Evolutionary conservation across 1,140 invertebrate species (phyloP).

Genomic region (Dreissena polymorpha): DNA sequence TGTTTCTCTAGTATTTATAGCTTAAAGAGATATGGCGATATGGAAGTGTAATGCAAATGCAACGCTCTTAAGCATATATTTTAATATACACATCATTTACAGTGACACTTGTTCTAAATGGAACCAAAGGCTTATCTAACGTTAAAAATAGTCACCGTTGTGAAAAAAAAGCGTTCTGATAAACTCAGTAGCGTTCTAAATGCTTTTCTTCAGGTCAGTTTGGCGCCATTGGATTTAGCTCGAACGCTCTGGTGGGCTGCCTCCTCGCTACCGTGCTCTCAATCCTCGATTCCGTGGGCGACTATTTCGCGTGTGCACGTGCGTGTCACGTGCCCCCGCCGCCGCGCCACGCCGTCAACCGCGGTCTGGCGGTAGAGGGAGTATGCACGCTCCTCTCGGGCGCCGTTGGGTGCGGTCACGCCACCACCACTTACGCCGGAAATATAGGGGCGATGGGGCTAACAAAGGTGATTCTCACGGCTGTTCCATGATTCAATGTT

Average conservation of each 20-base stretch:
- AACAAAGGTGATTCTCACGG: conserved; percentile 77
- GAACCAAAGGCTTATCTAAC: too few species aligned
- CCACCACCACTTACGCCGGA: conserved; percentile 91
- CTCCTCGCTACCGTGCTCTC: conserved; percentile 65
- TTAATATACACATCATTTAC: too few species aligned
- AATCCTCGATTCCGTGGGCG: conserved; percentile 74
- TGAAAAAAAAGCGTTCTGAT: too few species aligned
- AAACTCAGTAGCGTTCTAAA: too few species aligned
- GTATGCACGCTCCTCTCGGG: conserved; percentile 90
- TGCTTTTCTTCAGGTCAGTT: conserved; percentile 62
- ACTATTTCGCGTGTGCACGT: conserved; percentile 67
- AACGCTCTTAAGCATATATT: neutral
- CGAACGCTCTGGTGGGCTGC: conserved; percentile 59
- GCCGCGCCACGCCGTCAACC: conserved; percentile 65
- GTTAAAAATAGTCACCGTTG: too few species aligned
- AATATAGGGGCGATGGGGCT: conserved; percentile 92
- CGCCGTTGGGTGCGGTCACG: conserved; percentile 89
- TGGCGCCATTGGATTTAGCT: conserved; percentile 59
- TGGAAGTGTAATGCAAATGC: neutral
- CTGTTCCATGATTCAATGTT: neutral
- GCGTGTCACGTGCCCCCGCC: conserved; percentile 61
- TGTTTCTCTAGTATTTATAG: neutral
- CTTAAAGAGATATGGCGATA: neutral
- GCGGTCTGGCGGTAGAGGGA: conserved; percentile 88
- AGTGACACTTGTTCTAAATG: too few species aligned